Base-by-base conservation (phyloP, 2,888 invertebrate species). In the Nipponacmea schrenckii region DNA sequence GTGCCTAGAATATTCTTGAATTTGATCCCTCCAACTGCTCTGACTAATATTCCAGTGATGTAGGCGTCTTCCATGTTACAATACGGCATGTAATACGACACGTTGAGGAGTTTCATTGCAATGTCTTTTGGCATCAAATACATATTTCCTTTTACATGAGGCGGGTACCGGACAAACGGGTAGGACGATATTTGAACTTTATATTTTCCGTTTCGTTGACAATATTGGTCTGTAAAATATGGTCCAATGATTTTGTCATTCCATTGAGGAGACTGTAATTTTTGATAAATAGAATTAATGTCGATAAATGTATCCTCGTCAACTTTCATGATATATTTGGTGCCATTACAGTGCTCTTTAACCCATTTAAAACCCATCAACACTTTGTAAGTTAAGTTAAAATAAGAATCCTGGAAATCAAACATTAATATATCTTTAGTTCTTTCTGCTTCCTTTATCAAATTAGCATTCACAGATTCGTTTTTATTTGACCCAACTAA, bases 261-360 rank as follows among this genome's bases (percentile, higher is more conserved):
- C 70, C 70, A 70, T 10, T 24, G 20, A 14, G 24, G 14, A 14
- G 24, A 44, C n/a, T 39, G 64, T 20, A 79, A 26, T 27, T 68
- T 72, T 48, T 68, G 48, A 10, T 74, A 12, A 15, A 79, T 27
- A n/a, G 45, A 27, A 44, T 94, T 85, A 87, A 84, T 77, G 64
- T 86, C 81, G n/a, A 86, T 80, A 72, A 85, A 84, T 46, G 86
- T 84, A 67, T 86, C 86, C 74, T 86, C 86, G 72, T 86, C 86
- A 4, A 79, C 77, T 73, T 86, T 86, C 56, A 86, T 76, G 8
- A 87, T 74, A 70, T 78, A 83, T 65, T 77, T 75, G 2, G 83
- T 84, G 56, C 74, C 71, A 14, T 73, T 77, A 72, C 86, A 86
- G 71, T 79, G 79, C 62, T 79, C 73, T 5, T 81, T 75, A 3